Base-by-base conservation (phyloP, 1,140 invertebrate species). In the Papilio polyxenes region DNA sequence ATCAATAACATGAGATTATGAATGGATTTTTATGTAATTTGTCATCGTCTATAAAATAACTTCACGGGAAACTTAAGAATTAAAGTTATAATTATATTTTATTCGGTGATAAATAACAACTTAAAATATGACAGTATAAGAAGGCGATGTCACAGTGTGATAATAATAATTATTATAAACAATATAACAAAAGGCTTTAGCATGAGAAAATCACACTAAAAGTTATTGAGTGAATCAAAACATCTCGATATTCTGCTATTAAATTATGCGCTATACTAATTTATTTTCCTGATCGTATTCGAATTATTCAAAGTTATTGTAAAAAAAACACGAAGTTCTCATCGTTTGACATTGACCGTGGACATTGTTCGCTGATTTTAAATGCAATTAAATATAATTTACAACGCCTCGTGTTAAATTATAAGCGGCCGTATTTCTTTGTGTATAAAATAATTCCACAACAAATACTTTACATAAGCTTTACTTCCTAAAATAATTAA, bases 301-400 rank as follows among this genome's bases (percentile, higher is more conserved):
- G 65, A 72, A 17, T 72, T 72, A 72, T 72, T 72, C 65, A 65
- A 65, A 9, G 62, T 65, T 65, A 23, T 65, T 31, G 20, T 13
- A 37, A 72, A 37, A n/a, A 11, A 7, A 37, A 72, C 37, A 37
- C 23, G 10, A 69, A 72, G 11, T 72, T 72, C 31, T 69, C 10
- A 23, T 23, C 31, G 11, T 72, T 40, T 37, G 31, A 5, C 65
- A 37, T 72, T 72, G 65, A 72, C 65, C 65, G 31, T 72, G 65
- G 65, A 37, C 65, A 72, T 72, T 72, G 65, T 72, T 72, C 65
- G 31, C 13, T 72, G 13, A 72, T 37, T 72, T 72, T 72, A 72
- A 72, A 72, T 72, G 65, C 65, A 37, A 72, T 40, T 72, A 72
- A 72, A 72, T 37, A 37, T 15, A 40, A 69, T 69, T 72, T 37